Percentiles rank a stretch among this genome's conserved stretches.
phyloP scores from a whole-genome alignment of 2,797 vertebrate genomes.

The Thalassophryne amazonica region DNA sequence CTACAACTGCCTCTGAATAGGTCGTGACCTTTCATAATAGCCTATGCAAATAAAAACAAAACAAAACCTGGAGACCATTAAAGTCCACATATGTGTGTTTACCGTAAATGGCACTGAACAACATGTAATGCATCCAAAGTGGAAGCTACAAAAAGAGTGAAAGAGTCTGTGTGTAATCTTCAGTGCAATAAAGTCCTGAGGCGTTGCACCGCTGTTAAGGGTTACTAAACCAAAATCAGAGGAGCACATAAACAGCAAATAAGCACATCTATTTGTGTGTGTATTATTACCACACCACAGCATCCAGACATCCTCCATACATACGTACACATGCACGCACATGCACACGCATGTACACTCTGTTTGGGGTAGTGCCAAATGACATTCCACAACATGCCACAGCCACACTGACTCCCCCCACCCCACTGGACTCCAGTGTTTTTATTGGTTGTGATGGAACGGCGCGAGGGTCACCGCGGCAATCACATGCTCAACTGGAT shows the following conservation, averaged over 20 bases:
- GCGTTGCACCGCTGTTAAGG: slow-evolving; percentile 28
- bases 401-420: slow-evolving; percentile 36
- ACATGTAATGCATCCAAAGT: background rate
- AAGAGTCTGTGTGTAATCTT: slow-evolving; percentile 33
- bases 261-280: slow-evolving; percentile 25
- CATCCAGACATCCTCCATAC: slow-evolving; percentile 19
- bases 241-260: slow-evolving; percentile 28
- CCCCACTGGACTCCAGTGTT: slow-evolving; percentile 34
- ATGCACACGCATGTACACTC: slow-evolving; percentile 4
- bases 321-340: background rate
- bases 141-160: slow-evolving; percentile 23
- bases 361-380: slow-evolving; percentile 54
- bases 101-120: slow-evolving; percentile 16
- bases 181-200: slow-evolving; percentile 14
- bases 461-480: slow-evolving; percentile 60
- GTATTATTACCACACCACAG: slow-evolving; percentile 39
- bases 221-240: slow-evolving; percentile 41
- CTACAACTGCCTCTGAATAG: no score
- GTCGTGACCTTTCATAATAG: no score
- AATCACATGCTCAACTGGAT: slow-evolving; percentile 60
- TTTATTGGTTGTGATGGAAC: slow-evolving; percentile 47
- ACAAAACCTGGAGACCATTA: background rate
- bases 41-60: background rate
- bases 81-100: slow-evolving; percentile 17
- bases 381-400: slow-evolving; percentile 57